Percentiles rank a stretch among this genome's conserved stretches.
These are phyloP conservation scores for Metaphire vulgaris DNA, from an alignment of 1,140 invertebrate genomes.

Conservation along the genomic window DNA sequence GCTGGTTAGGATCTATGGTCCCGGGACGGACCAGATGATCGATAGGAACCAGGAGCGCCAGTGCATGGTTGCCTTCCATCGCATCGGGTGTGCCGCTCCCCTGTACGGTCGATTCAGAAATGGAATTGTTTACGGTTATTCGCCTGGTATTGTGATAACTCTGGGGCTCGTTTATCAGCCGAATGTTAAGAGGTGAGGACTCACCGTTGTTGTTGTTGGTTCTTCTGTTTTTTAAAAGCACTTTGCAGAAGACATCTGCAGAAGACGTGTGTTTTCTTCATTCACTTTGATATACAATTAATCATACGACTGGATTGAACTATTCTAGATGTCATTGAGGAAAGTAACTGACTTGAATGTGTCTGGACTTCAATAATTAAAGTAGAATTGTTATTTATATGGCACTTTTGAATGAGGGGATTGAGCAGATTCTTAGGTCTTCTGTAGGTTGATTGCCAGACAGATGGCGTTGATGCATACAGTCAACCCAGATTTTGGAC, in stretches of 20 bases:
- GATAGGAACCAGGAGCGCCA: conserved; percentile 74
- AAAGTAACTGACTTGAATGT: too few species aligned
- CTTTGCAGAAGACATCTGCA: too few species aligned
- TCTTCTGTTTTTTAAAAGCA: too few species aligned
- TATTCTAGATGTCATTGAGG: too few species aligned
- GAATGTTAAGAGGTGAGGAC: conserved; percentile 44
- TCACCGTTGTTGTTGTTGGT: too few species aligned
- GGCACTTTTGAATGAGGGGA: too few species aligned
- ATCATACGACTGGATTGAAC: too few species aligned
- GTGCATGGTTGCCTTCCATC: conserved; percentile 60
- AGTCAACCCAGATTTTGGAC: conserved; percentile 28
- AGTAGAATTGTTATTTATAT: too few species aligned
- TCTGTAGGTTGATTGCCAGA: conserved; percentile 42
- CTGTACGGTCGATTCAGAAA: conserved; percentile 88
- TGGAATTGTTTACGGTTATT: conserved; percentile 86
- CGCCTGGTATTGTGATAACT: conserved; percentile 72
- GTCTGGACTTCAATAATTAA: too few species aligned
- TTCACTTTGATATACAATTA: too few species aligned
- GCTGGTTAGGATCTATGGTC: conserved; percentile 82
- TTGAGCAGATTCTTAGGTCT: too few species aligned
- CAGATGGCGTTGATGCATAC: conserved; percentile 43
- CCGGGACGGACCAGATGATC: conserved; percentile 86
- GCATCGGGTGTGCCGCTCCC: conserved; percentile 72
- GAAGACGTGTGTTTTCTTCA: too few species aligned
- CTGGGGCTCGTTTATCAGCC: conserved; percentile 63